A percentile compares a stretch with the other conserved stretches of the same genome.
These are phyloP conservation scores for Protonemura montana DNA, from an alignment of 2,888 invertebrate genomes.

Conservation along the genomic window DNA sequence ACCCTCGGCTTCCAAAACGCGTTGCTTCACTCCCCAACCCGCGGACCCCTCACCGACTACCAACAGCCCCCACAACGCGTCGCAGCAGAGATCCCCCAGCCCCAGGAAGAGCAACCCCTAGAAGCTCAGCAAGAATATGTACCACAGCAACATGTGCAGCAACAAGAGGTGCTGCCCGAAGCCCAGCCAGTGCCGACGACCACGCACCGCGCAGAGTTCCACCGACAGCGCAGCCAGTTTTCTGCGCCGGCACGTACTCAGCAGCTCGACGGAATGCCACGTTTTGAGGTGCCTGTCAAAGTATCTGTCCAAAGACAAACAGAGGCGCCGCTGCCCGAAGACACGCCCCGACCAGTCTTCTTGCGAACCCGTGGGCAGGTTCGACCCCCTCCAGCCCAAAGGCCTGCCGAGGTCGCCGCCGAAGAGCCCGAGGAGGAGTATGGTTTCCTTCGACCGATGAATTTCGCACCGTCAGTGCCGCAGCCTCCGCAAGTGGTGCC, in stretches of 20 bases:
- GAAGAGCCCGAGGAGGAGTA: constrained; percentile 47
- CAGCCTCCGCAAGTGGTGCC: neutral
- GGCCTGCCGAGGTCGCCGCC: constrained; percentile 44
- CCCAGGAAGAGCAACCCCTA: neutral
- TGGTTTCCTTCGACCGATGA: constrained; percentile 36
- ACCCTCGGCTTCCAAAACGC: neutral
- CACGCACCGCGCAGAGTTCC: neutral
- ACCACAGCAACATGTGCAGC: constrained; percentile 2
- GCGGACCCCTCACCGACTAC: neutral
- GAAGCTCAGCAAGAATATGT: neutral
- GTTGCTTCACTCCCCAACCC: neutral
- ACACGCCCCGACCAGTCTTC: constrained; percentile 37
- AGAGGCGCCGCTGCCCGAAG: constrained; percentile 24
- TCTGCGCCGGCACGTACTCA: neutral
- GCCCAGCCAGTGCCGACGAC: neutral
- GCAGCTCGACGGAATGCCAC: neutral
- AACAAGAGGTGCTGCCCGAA: neutral
- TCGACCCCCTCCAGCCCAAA: constrained; percentile 44
- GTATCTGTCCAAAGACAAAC: neutral
- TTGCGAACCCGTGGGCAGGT: constrained; percentile 41
- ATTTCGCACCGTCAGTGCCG: constrained; percentile 1
- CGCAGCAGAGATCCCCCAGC: neutral
- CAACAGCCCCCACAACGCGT: neutral
- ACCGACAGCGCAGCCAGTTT: neutral
- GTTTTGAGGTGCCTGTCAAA: constrained; percentile 14